Evolutionary conservation across 2,888 invertebrate genomes (phyloP), one percentile per base, ranked within the genome.

Genomic region (Poecilobothrus nobilitatus): DNA sequence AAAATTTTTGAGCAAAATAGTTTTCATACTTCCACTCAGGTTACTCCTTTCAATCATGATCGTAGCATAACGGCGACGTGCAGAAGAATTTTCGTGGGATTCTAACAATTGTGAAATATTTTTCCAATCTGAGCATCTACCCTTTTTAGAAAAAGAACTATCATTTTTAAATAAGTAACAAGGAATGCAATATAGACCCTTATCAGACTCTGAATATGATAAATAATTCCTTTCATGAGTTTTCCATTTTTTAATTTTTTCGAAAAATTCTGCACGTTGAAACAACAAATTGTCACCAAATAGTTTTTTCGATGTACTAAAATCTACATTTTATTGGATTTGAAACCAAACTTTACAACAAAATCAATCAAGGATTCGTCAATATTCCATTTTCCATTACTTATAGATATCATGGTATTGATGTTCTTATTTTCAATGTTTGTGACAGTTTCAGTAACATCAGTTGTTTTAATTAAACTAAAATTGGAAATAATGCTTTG

Each of bases 121-220:
- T 61, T 61, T 61, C 61, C 61, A 61, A 61, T 61, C 61, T 61
- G 61, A 61, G 61, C 61, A 61, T 8, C 61, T 15, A 61, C 61
- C 61, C 61, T 61, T 61, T n/a, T 8, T 5, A 61, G 61, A 5
- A 61, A 61, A 61, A 61, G 61, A 61, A 61, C 61, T 61, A 15
- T 5, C 12, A 61, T 15, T 12, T 15, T 61, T n/a, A 61, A 61
- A 61, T 15, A 61, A 61, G 12, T 61, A 61, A 61, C 61, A 61
- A 61, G 61, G 61, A 61, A 61, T 61, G 61, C 61, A 61, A 61
- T 61, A 61, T 61, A 61, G 61, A n/a, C 4, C 61, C 5, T 61
- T 61, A 4, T 61, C 61, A 8, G 61, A 61, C 61, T 34, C 34
- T 34, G 34, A 34, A 34, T 34, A 34, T 34, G 34, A 34, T 34